Evolutionary conservation across 2,113 vertebrate species (phyloP), one percentile per base, ranked within the genome.

Genomic region (Platysternon megacephalum): DNA sequence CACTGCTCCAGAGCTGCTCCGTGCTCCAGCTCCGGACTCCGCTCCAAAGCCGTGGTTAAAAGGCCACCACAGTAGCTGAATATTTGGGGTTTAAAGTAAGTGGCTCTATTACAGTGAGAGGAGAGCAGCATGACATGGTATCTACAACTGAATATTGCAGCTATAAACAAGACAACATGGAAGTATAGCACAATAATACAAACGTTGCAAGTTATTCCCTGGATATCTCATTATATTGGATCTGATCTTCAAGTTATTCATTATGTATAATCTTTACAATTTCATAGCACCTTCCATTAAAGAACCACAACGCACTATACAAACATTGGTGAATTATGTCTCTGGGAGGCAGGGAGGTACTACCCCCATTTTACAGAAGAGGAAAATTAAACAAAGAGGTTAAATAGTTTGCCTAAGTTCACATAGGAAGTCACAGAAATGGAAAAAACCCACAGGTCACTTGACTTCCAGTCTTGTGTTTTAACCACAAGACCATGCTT

Each of bases 401-500:
- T 46, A 44, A 52, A 19, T 39, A 26, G 86, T 39, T 11, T 87
- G 53, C 82, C 61, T 2, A 28, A 92, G 89, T 82, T 91, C 92
- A 53, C 92, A 91, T 12, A 90, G 68, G 91, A 92, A 51, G 79
- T 53, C 24, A 48, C 82, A 81, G 79, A 56, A 58, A 48, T 82
- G 81, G 61, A 84, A n/a, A 3, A 61, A 49, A 44, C 49, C 52
- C 92, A 74, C 74, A 22, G 91, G 96, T 96, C 96, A 97, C 92
- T 97, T 97, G 96, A 97, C 94, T 95, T n/a, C 89, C 76, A 91
- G 96, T 97, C 97, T 97, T 95, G 91, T 97, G 96, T 94, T 97
- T 84, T 76, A 95, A 97, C 97, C 96, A 4, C 96, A 95, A 88
- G 74, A 32, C 91, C 89, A 1, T 68, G 92, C 96, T 97, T 97